Base-by-base conservation (phyloP, 2,888 invertebrate species). In the Cerastis leucographa region DNA sequence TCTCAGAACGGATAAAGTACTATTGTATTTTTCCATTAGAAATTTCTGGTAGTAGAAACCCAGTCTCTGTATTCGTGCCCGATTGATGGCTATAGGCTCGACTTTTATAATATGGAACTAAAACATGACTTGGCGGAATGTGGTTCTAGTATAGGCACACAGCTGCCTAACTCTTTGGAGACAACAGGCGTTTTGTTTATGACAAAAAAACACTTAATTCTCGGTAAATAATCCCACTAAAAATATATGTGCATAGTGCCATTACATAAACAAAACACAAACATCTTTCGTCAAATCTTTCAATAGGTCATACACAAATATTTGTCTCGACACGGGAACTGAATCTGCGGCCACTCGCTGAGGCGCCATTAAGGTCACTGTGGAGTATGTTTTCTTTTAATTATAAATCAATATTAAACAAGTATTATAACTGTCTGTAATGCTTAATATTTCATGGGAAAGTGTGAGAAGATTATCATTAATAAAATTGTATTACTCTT, bases 241-340 rank as follows among this genome's bases (percentile, higher is more conserved):
- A 46, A n/a, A 12, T 0, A 19, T 14, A 1, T 11, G 5, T 3
- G 2, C 12, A n/a, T 11, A 44, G 22, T 74, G 35, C 17, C 7
- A 49, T 71, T 59, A 78, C 59, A 70, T 44, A 64, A 59, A 83
- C 40, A 83, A 65, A 56, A 54, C 0, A 72, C 66, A 82, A 69
- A 71, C 49, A 64, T 56, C 29, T n/a, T 19, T 42, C 29, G 14
- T 51, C 42, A 71, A 80, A 67, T 46, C 9, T 29, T 59, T 62
- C 71, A n/a, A 40, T 69, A 46, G 62, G 81, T 64, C 62, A 80
- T n/a, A n/a, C 46, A 35, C 70, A 54, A 83, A 76, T 85, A 76
- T 83, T 83, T 68, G 72, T 61, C n/a, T 22, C 49, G 76, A 76
- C 51, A 85, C 72, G 83, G 85, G 80, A 84, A 71, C 22, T 46